Conservation (phyloP, 2,797 vertebrate species). For the Nyctibius grandis region DNA sequence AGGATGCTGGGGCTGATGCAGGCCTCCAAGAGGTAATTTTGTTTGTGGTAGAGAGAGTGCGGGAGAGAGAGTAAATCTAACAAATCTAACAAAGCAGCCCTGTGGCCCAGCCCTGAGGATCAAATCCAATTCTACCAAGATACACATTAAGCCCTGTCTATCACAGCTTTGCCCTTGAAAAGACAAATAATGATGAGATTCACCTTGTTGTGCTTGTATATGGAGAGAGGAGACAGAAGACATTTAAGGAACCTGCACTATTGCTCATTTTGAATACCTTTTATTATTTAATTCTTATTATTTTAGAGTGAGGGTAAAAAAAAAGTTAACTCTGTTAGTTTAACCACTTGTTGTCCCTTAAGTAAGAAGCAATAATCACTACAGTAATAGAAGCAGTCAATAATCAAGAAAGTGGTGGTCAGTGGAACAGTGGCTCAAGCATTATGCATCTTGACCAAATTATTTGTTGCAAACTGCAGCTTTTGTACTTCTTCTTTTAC, state of each 20-base stretch:
- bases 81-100: conserved; percentile 80
- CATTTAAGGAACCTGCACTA: conserved; percentile 32
- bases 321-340: background rate
- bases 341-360: background rate
- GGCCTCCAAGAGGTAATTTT: conserved; percentile 82
- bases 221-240: conserved; percentile 56
- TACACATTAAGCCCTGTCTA: conserved; percentile 91
- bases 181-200: conserved; percentile 83
- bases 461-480: background rate
- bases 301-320: background rate
- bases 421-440: background rate
- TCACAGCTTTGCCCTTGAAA: conserved; percentile 88
- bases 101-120: conserved; percentile 86
- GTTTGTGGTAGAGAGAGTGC: conserved; percentile 75
- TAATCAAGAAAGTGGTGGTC: background rate
- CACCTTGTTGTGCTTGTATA: conserved; percentile 54
- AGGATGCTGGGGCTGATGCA: conserved; percentile 68
- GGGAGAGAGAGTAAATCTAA: conserved; percentile 78
- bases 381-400: background rate
- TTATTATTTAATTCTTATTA: conserved; percentile 22
- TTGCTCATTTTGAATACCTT: conserved; percentile 15
- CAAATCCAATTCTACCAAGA: conserved; percentile 92
- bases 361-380: background rate
- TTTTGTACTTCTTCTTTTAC: background rate
- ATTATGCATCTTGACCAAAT: conserved; percentile 7